Conservation (phyloP, 2,888 invertebrate genomes). For the Parnassius glacialis region DNA sequence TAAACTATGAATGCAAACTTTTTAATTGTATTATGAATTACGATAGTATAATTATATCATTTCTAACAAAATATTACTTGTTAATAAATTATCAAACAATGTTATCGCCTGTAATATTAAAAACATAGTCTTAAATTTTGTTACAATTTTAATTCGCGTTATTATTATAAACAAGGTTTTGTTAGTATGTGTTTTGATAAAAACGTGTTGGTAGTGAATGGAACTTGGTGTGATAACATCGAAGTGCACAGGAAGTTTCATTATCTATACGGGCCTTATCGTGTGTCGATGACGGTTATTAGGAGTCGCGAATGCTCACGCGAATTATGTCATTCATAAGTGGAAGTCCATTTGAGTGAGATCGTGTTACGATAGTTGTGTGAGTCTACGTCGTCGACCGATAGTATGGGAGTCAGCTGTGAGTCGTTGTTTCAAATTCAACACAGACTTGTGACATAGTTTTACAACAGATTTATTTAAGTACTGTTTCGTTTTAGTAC, state of each 20-base stretch:
- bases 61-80: too few species aligned
- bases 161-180: neutral
- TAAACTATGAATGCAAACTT: too few species aligned
- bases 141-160: too few species aligned
- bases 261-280: slow-evolving; percentile 45
- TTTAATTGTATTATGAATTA: too few species aligned
- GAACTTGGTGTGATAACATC: slow-evolving; percentile 38
- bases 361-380: slow-evolving; percentile 16
- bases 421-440: slow-evolving; percentile 4
- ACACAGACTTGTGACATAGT: neutral
- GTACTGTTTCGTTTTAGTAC: neutral
- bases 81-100: too few species aligned
- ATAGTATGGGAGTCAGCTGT: slow-evolving; percentile 20
- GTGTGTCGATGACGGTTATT: slow-evolving; percentile 31
- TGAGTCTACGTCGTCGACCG: neutral
- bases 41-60: too few species aligned
- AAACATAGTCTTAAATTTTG: too few species aligned
- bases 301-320: slow-evolving; percentile 18
- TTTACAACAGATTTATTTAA: neutral
- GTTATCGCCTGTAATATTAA: too few species aligned
- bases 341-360: slow-evolving; percentile 22
- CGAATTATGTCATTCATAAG: slow-evolving; percentile 27
- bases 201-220: slow-evolving; percentile 9
- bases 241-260: slow-evolving; percentile 42
- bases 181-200: slow-evolving; percentile 3